Conservation (phyloP, 2,113 vertebrate genomes). For the Indri indri region DNA sequence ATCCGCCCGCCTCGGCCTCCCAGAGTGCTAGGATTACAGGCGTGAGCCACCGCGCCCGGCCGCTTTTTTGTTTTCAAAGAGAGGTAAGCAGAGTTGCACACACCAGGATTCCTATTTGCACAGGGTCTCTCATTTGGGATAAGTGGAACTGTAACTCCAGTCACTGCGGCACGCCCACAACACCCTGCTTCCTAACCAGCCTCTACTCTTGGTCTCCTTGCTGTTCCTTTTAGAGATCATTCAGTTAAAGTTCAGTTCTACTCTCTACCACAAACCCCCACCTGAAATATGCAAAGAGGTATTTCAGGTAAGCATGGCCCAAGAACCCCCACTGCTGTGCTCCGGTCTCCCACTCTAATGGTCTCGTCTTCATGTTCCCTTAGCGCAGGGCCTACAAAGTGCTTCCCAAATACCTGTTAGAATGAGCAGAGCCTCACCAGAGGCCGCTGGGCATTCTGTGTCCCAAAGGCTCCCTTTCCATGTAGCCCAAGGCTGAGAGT, state of each 20-base stretch:
- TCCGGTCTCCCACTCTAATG: neutral
- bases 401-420: neutral
- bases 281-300: neutral
- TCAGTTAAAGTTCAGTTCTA: neutral
- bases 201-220: neutral
- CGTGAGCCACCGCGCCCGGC: too few relatives aligned
- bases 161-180: neutral
- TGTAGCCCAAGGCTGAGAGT: neutral
- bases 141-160: neutral
- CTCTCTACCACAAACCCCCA: neutral
- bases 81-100: neutral
- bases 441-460: neutral
- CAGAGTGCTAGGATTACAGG: too few relatives aligned
- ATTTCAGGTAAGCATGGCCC: neutral
- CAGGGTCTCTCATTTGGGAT: neutral
- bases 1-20: too few relatives aligned
- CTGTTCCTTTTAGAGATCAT: neutral
- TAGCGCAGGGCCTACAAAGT: neutral
- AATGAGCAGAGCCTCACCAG: neutral
- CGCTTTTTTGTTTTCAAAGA: neutral
- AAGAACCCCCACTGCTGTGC: accelerated
- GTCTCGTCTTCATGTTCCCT: neutral
- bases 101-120: neutral
- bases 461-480: neutral
- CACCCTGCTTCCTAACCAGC: neutral